These are phyloP conservation scores for Sebastes diaconus DNA, from an alignment of 2,797 vertebrate species.

Conservation along the genomic window DNA sequence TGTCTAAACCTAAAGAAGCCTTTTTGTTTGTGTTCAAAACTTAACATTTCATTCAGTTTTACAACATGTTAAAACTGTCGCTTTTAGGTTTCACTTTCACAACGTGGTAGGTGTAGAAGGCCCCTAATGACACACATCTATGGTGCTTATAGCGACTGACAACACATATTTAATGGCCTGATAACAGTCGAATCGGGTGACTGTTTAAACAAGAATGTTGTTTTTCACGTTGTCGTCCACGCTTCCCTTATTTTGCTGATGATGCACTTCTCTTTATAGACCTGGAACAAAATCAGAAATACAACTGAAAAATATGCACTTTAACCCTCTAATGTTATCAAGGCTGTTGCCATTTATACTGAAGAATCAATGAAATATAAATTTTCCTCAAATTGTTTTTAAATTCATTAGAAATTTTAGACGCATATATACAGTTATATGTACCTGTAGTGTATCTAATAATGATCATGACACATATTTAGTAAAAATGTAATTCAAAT, in stretches of 20 bases:
- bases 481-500: background rate
- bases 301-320: background rate
- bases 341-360: accelerated
- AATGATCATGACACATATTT: background rate
- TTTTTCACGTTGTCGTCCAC: background rate
- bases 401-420: background rate
- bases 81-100: no score
- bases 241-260: background rate
- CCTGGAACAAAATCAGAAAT: background rate
- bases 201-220: background rate
- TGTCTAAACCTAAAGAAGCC: accelerated
- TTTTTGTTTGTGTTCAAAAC: no score
- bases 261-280: background rate
- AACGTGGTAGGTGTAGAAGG: no score
- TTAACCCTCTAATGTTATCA: background rate
- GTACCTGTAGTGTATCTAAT: background rate
- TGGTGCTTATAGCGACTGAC: accelerated
- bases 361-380: background rate
- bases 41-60: no score
- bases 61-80: no score
- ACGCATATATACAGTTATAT: background rate
- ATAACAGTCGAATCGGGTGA: no score
- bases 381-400: background rate
- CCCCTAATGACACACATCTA: no score
- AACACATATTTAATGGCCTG: no score